Conservation (phyloP, 2,113 vertebrate genomes). For the Lophius piscatorius region DNA sequence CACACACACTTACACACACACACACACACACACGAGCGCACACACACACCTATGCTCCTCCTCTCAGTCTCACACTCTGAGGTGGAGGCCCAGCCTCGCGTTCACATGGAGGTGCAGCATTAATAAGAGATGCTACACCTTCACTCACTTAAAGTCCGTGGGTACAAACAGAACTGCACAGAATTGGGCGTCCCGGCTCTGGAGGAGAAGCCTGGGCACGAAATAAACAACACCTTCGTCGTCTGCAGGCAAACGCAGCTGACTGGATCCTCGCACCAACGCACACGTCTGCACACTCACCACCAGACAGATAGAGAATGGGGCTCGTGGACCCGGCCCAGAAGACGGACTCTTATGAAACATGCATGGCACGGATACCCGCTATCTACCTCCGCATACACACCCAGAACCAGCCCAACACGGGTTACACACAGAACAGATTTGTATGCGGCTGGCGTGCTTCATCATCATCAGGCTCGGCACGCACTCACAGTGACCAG, state of each 20-base stretch:
- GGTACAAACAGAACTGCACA: conserved; percentile 26
- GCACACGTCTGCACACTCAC: conserved; percentile 1
- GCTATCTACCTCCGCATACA: conserved; percentile 34
- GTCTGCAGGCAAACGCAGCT: neutral
- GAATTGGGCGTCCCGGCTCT: too few relatives aligned
- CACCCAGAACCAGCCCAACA: conserved; percentile 34
- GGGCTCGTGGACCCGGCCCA: conserved; percentile 38
- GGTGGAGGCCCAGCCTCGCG: neutral
- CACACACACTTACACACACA: neutral
- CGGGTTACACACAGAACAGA: conserved; percentile 13
- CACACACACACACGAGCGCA: conserved; percentile 16
- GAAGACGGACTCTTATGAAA: conserved; percentile 63
- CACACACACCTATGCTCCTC: neutral
- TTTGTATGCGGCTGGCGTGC: conserved; percentile 22
- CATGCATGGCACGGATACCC: conserved; percentile 63
- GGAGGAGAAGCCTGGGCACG: too few relatives aligned
- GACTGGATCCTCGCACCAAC: neutral
- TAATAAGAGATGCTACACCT: conserved; percentile 41
- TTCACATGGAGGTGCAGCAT: conserved; percentile 38
- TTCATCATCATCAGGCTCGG: conserved; percentile 57
- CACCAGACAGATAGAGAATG: conserved; percentile 57
- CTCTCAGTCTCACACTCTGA: neutral
- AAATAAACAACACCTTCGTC: neutral
- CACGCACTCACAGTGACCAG: conserved; percentile 9
- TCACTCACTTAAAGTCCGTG: conserved; percentile 22